phyloP scores from a whole-genome alignment of 2,888 invertebrate genomes.

The Lithophane leautieri region DNA sequence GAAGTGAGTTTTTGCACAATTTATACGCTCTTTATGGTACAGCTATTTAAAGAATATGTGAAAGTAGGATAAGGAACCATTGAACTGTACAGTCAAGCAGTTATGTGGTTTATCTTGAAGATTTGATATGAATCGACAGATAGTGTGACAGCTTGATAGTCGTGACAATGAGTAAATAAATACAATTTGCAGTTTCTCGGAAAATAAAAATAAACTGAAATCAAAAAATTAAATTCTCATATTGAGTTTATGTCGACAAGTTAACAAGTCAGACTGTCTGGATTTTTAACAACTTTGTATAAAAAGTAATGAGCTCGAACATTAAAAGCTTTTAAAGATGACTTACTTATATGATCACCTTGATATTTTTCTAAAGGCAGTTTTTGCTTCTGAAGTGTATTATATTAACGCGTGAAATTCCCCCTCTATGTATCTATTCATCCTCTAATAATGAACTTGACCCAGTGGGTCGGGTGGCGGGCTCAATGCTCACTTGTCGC shows the following conservation, averaged over 20 bases:
- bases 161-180: neutral
- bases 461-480: slow-evolving; percentile 74
- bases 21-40: slow-evolving; percentile 14
- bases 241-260: neutral
- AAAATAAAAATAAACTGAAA: neutral
- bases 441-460: slow-evolving; percentile 84
- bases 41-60: slow-evolving; percentile 38
- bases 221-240: neutral
- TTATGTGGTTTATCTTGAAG: slow-evolving; percentile 42
- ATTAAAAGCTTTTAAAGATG: slow-evolving; percentile 21
- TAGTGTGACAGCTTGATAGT: slow-evolving; percentile 7
- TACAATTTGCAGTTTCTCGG: neutral
- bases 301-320: neutral
- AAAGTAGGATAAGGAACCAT: slow-evolving; percentile 45
- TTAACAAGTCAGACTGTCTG: neutral
- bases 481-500: slow-evolving; percentile 70
- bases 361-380: slow-evolving; percentile 44
- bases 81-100: slow-evolving; percentile 36
- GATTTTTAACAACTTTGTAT: slow-evolving; percentile 3
- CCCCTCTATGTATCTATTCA: slow-evolving; percentile 69
- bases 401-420: slow-evolving; percentile 48
- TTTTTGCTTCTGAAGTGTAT: slow-evolving; percentile 30
- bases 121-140: slow-evolving; percentile 22
- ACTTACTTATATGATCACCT: slow-evolving; percentile 26
- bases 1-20: slow-evolving; percentile 18